Evolutionary conservation across 2,888 invertebrate species (phyloP), one percentile per base, ranked within the genome.

Genomic region (Alsophila aescularia): DNA sequence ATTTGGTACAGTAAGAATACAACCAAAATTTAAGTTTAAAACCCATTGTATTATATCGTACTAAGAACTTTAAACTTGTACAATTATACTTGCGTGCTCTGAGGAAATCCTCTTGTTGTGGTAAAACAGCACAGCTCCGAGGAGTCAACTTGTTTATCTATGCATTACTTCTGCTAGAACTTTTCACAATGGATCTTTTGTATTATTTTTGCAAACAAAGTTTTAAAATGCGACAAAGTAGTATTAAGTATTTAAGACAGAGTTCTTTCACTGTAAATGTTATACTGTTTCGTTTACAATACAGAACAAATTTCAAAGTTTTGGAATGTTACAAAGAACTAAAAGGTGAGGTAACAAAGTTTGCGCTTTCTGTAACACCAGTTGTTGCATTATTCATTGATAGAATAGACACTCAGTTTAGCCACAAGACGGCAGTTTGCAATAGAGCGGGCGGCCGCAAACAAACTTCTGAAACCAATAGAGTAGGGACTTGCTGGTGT

Each of bases 401-500:
- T 56, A 58, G 36, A 41, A 49, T 31, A 49, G 60, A 58, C 57
- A 60, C 52, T 56, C 65, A 63, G 64, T 69, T 62, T 67, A 72
- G 62, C 63, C 40, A 59, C 56, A 67, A 62, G 47, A 64, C 58
- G 55, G 62, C 53, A 58, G 61, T 66, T 66, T 59, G 69, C 63
- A 64, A 52, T 62, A 66, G 64, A 64, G 55, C 60, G 62, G 43
- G 24, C 37, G 45, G 58, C 66, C 57, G 45, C 66, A 58, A 66
- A 63, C 69, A 66, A 64, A 66, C 65, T 70, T 74, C 65, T 62
- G 58, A 62, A 69, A 70, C 68, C 68, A 64, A 72, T 68, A 59
- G 42, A 14, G 16, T 62, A 63, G 65, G 55, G 72, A 64, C 67
- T 73, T 44, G 49, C 29, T 24, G n/a, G n/a, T n/a, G n/a, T n/a